These are phyloP conservation scores for Lepidiolamprologus cunningtoni DNA, from an alignment of 2,113 vertebrate genomes.

Conservation along the genomic window DNA sequence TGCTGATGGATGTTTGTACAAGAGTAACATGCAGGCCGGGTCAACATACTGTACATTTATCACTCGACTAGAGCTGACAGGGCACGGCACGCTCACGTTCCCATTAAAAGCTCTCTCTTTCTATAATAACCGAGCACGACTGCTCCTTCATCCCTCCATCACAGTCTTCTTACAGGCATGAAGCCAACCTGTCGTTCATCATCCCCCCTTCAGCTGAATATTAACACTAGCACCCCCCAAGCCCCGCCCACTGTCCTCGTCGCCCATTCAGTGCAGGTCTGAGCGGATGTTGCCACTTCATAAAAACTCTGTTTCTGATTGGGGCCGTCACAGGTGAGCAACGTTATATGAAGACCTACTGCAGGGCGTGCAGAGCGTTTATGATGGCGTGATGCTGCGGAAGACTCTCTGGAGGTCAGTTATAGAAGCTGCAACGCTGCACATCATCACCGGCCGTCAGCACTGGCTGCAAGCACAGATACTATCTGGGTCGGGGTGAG, in stretches of 20 bases:
- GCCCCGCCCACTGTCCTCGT: not conserved
- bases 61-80: slow-evolving; percentile 33
- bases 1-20: slow-evolving; percentile 20
- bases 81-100: not conserved
- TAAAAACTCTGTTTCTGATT: not conserved
- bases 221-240: not conserved
- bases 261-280: slow-evolving; percentile 16
- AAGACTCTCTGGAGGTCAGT: not conserved
- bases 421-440: not conserved
- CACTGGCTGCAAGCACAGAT: not conserved
- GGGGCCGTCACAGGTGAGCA: not conserved
- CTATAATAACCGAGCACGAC: not conserved
- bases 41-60: slow-evolving; percentile 32
- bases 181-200: not conserved
- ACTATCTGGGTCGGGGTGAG: slow-evolving; percentile 42
- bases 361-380: not conserved
- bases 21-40: slow-evolving; percentile 5
- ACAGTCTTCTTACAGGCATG: not conserved
- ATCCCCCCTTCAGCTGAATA: slow-evolving; percentile 29
- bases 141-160: not conserved
- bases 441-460: not conserved
- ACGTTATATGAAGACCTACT: not conserved
- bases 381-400: not conserved
- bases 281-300: not conserved
- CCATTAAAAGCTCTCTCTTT: not conserved